These are phyloP conservation scores for Chromis chromis DNA, from an alignment of 2,797 vertebrate genomes.

Conservation along the genomic window DNA sequence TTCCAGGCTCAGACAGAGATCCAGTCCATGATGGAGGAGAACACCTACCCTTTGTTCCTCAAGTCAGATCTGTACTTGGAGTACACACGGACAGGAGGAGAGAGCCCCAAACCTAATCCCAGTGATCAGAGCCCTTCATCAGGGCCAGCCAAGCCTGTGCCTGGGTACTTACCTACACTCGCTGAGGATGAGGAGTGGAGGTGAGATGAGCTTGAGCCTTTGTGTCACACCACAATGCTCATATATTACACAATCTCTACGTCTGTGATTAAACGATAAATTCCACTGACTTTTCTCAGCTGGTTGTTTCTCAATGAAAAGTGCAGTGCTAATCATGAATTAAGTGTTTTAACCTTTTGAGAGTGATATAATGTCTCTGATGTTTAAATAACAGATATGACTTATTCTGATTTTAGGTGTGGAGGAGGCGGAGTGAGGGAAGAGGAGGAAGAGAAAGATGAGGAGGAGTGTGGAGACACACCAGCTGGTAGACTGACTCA, in stretches of 20 bases:
- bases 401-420: constrained; percentile 59
- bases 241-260: not conserved
- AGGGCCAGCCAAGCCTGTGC: constrained; percentile 73
- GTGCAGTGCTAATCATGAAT: no score
- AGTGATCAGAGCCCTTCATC: constrained; percentile 88
- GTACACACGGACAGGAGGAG: constrained; percentile 90
- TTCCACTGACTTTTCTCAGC: not conserved
- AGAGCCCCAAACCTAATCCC: constrained; percentile 91
- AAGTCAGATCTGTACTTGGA: constrained; percentile 97
- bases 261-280: not conserved
- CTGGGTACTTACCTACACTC: constrained; percentile 92
- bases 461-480: constrained; percentile 81
- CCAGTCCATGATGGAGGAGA: constrained; percentile 94
- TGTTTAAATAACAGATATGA: not conserved
- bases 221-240: not conserved
- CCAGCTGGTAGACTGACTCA: constrained; percentile 88
- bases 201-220: constrained; percentile 61
- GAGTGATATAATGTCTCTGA: not conserved
- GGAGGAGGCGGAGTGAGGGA: constrained; percentile 65
- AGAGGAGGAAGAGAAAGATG: constrained; percentile 84
- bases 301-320: not conserved
- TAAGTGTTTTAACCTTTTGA: not conserved
- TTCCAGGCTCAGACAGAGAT: constrained; percentile 94
- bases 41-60: constrained; percentile 95
- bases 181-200: constrained; percentile 95